Evolutionary conservation across 2,113 vertebrate genomes (phyloP).

Genomic region (Maccullochella peelii): DNA sequence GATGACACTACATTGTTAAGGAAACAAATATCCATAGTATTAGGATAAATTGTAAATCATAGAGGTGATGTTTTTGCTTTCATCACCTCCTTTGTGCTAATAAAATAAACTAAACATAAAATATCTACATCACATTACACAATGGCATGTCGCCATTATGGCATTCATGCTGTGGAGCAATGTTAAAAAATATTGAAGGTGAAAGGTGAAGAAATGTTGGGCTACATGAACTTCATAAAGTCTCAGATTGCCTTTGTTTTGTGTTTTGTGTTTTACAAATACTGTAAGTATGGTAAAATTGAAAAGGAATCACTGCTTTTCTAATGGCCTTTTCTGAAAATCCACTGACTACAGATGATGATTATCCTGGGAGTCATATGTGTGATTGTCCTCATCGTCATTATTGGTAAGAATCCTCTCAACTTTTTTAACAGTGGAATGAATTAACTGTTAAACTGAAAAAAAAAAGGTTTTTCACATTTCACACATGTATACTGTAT

Average conservation of each 20-base stretch:
- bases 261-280: background rate
- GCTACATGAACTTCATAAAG: background rate
- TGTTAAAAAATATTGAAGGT: background rate
- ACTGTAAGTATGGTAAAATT: background rate
- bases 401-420: conserved; percentile 88
- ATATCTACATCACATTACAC: background rate
- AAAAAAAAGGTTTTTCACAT: background rate
- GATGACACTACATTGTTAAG: too few species aligned
- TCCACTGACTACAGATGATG: conserved; percentile 90
- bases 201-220: background rate
- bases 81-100: too few species aligned
- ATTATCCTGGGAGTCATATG: conserved; percentile 93
- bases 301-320: background rate
- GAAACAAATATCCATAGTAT: too few species aligned
- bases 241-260: background rate
- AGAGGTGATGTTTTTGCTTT: too few species aligned
- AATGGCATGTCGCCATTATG: too few species aligned
- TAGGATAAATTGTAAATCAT: too few species aligned
- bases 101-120: background rate
- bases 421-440: background rate
- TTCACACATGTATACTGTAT: background rate
- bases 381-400: conserved; percentile 93
- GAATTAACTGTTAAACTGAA: background rate
- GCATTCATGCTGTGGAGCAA: background rate
- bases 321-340: conserved; percentile 29